phyloP scores from a whole-genome alignment of 2,797 vertebrate species.

The Hypotaenidia okinawae region DNA sequence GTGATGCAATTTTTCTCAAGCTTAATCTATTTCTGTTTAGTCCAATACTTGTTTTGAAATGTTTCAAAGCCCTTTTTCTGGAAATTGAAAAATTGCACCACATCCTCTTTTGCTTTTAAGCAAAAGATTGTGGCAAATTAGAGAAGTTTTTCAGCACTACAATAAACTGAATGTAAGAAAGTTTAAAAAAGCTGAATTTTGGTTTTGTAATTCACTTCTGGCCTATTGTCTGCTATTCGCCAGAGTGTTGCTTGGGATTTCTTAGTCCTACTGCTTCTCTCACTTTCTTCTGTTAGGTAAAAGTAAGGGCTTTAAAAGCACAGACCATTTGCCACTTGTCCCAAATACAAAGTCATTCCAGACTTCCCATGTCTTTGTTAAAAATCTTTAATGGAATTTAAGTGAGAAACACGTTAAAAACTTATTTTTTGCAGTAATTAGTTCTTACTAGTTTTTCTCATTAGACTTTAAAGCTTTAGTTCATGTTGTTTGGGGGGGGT shows the following conservation, averaged over 20 bases:
- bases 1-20: neutral
- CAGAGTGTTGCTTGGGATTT: neutral
- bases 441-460: neutral
- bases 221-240: neutral
- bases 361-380: neutral
- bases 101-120: neutral
- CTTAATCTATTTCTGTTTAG: conserved; percentile 6
- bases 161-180: neutral
- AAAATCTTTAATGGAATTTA: neutral
- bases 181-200: neutral
- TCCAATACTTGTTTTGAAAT: neutral
- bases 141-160: neutral
- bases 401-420: neutral
- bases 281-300: neutral
- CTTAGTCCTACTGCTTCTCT: neutral
- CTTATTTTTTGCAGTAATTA: neutral
- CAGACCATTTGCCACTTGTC: neutral
- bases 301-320: neutral
- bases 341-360: neutral
- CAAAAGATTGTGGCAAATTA: neutral
- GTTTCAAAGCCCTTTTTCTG: conserved; percentile 28
- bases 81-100: neutral
- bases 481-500: neutral
- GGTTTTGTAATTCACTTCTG: neutral
- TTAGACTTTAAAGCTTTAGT: neutral